Evolutionary conservation across 2,888 invertebrate species (phyloP).

Genomic region (Sinohyriopsis cumingii): DNA sequence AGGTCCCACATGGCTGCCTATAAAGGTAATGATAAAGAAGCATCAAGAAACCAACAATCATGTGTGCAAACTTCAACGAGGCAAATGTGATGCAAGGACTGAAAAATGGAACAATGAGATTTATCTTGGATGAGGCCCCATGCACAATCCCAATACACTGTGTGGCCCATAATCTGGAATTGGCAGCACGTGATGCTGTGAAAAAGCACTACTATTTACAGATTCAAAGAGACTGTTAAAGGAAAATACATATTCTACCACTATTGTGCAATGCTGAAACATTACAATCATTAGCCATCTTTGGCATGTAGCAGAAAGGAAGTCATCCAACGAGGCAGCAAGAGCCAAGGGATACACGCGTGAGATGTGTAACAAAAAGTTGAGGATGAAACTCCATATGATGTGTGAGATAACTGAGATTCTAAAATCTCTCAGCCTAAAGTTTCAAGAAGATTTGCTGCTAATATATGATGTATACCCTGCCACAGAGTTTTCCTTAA

Average conservation of each 20-base stretch:
- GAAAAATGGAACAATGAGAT: neutral
- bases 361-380: constrained; percentile 2
- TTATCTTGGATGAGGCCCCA: neutral
- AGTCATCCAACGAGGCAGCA: constrained; percentile 11
- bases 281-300: neutral
- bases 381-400: constrained; percentile 3
- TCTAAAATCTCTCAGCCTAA: neutral
- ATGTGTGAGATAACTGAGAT: constrained; percentile 8
- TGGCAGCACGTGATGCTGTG: constrained; percentile 7
- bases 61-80: neutral
- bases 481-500: constrained; percentile 1
- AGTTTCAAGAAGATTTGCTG: neutral
- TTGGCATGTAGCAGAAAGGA: constrained; percentile 10
- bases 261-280: neutral
- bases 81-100: constrained; percentile 6
- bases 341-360: constrained; percentile 9
- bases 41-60: too few species aligned
- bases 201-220: constrained; percentile 1
- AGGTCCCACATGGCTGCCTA: too few species aligned
- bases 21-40: too few species aligned
- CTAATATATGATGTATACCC: constrained; percentile 11
- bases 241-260: constrained; percentile 6
- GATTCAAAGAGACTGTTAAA: constrained; percentile 4
- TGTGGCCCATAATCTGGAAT: constrained; percentile 7
- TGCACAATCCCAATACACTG: constrained; percentile 3